These are phyloP conservation scores for Drosophila virilis DNA, from an alignment of 1,140 invertebrate genomes.

Conservation along the genomic window DNA sequence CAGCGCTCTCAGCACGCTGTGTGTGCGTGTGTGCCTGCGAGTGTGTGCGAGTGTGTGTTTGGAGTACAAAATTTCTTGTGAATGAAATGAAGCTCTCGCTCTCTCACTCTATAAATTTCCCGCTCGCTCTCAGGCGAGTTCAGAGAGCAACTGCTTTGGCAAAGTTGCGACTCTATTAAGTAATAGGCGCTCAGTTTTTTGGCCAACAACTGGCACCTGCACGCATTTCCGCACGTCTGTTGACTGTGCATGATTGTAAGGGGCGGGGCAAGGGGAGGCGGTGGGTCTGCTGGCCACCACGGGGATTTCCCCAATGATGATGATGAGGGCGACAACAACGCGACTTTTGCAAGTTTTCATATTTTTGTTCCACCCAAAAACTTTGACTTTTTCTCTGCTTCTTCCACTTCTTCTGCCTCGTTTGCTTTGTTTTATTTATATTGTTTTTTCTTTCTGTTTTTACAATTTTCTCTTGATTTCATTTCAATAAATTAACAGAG, in stretches of 20 bases:
- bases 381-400: conserved; percentile 5
- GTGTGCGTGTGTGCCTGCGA: conserved; percentile 54
- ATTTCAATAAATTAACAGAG: conserved; percentile 81
- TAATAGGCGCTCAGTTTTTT: conserved; percentile 73
- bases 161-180: conserved; percentile 77
- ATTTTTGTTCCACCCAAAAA: conserved; percentile 5
- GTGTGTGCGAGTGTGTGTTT: conserved; percentile 12
- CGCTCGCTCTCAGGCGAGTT: conserved; percentile 5
- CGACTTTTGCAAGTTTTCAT: conserved; percentile 1
- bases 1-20: conserved; percentile 32
- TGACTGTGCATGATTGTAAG: background rate
- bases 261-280: background rate
- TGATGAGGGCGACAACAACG: conserved; percentile 12
- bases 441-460: conserved; percentile 50
- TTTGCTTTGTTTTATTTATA: conserved; percentile 16
- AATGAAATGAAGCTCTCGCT: conserved; percentile 54
- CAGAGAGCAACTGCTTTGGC: conserved; percentile 33
- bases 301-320: conserved; percentile 39
- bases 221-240: conserved; percentile 41
- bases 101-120: background rate
- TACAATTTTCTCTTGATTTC: conserved; percentile 74
- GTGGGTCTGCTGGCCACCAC: background rate
- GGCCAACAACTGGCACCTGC: conserved; percentile 41
- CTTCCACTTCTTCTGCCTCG: background rate
- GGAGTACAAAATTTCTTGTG: conserved; percentile 50